A percentile compares a stretch with the other conserved stretches of the same genome.
These are phyloP conservation scores for Troides helena DNA, from an alignment of 2,888 invertebrate genomes.

Conservation along the genomic window DNA sequence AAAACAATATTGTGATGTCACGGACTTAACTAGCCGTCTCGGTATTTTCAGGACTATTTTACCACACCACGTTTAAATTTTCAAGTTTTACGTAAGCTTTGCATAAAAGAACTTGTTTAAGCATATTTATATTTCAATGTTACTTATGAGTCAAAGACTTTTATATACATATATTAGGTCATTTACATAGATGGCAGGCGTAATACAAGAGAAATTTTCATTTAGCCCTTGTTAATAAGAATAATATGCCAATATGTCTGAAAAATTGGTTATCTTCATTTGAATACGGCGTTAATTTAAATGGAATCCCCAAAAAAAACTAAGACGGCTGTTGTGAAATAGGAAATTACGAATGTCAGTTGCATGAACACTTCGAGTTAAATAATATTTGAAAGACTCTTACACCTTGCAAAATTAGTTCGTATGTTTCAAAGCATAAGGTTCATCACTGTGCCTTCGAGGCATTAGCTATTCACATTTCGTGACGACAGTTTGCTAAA, in stretches of 20 bases:
- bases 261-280: slow-evolving; percentile 12
- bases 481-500: neutral
- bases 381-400: slow-evolving; percentile 8
- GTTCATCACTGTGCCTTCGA: slow-evolving; percentile 4
- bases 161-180: no score
- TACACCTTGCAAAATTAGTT: slow-evolving; percentile 1
- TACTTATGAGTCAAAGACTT: no score
- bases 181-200: no score
- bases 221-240: neutral
- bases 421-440: neutral
- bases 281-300: slow-evolving; percentile 6
- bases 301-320: slow-evolving; percentile 8
- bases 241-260: neutral
- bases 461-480: neutral
- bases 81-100: no score
- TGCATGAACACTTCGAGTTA: slow-evolving; percentile 2
- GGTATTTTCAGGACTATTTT: no score
- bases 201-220: no score
- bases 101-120: no score
- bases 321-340: neutral
- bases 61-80: no score
- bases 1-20: no score
- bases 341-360: slow-evolving; percentile 17
- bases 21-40: no score
- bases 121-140: no score